phyloP scores from a whole-genome alignment of 2,797 vertebrate species.

The Eutrigla gurnardus region DNA sequence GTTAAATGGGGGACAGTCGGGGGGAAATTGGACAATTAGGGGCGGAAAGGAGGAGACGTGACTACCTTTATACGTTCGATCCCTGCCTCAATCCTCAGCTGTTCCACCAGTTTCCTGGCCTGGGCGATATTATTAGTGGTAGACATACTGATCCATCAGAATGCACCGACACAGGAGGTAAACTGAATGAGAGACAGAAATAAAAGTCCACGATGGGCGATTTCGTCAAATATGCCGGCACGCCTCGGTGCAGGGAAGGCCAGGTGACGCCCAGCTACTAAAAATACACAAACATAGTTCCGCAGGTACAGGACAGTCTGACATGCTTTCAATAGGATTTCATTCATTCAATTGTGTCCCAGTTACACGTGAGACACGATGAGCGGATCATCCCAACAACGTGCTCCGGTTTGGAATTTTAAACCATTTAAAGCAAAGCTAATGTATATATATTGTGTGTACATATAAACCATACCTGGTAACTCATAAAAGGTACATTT shows the following conservation, averaged over 20 bases:
- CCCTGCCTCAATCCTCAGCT: slow-evolving; percentile 96
- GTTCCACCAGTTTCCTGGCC: slow-evolving; percentile 97
- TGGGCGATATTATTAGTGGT: slow-evolving; percentile 97
- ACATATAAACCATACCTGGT: neutral
- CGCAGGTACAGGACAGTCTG: no score
- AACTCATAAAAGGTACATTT: neutral
- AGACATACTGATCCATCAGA: slow-evolving; percentile 96
- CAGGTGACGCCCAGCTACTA: neutral
- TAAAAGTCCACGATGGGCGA: neutral
- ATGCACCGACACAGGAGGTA: slow-evolving; percentile 78
- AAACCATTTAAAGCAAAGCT: neutral
- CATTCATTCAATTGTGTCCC: no score
- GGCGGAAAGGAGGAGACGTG: neutral
- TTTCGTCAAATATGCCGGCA: slow-evolving; percentile 4
- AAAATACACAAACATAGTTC: neutral
- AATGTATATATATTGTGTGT: neutral
- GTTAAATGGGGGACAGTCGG: neutral
- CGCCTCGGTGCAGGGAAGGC: no score
- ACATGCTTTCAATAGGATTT: neutral
- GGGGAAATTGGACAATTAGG: neutral
- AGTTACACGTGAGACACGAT: no score
- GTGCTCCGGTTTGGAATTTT: neutral
- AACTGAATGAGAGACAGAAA: slow-evolving; percentile 63
- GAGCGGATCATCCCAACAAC: no score
- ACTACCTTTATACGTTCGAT: slow-evolving; percentile 95